Base-by-base conservation (phyloP, 2,113 vertebrate species). In the Phyllostomus hastatus region DNA sequence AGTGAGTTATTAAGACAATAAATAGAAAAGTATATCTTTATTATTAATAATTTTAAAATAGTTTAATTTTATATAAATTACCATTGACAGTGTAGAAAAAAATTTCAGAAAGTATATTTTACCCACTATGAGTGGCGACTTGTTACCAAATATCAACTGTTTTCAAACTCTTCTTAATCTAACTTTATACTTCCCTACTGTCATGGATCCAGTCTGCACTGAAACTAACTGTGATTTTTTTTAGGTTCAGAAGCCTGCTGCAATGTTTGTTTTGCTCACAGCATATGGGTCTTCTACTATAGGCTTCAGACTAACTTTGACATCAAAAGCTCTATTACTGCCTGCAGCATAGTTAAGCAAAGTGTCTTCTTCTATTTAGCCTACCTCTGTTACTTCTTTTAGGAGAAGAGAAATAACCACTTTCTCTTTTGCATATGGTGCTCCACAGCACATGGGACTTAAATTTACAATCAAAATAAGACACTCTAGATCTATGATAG, bases 111-210 rank as follows among this genome's bases (percentile, higher is more conserved):
- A 89, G 38, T 91, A 79, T 7, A 75, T 89, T 89, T 83, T 88
- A 19, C 61, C 70, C 7, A 57, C 41, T 76, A 12, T 15, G 33
- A 33, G 24, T 78, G 28, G 5, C 22, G 79, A 52, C 2, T 24
- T 82, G 14, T 54, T 33, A 14, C 69, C 33, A 38, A 95, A 84
- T 64, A 22, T 90, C 75, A 91, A 15, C 48, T 95, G 2, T 93
- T 94, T 75, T 38, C 46, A 94, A 87, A 76, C 17, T 35, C 33
- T 96, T 83, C 22, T 90, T 95, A 66, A 94, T 90, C 46, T 94
- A 87, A 94, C 48, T 81, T 92, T 87, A 43, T 31, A 43, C 90
- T 95, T 95, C 59, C 75, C 54, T 15, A 41, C 69, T 70, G 84
- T 7, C 41, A 50, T 48, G 4, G 28, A 57, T 83, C 79, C 41